Evolutionary conservation across 1,140 invertebrate species (phyloP), one percentile per base, ranked within the genome.

Genomic region (Euura lappo): DNA sequence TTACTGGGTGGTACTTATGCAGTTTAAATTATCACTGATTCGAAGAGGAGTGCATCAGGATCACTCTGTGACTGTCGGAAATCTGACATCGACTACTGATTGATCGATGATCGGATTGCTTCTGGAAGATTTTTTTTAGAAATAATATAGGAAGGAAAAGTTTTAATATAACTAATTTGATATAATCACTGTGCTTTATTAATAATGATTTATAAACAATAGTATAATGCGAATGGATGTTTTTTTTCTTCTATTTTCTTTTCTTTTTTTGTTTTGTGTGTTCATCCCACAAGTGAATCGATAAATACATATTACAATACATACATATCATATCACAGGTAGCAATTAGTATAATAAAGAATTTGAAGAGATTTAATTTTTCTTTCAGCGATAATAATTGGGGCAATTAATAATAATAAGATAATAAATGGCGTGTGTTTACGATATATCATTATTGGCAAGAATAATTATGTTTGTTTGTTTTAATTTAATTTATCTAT

Each of bases 1-100:
- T 2, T 93, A 93, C 79, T 81, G 92, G 71, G 91, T 93, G 11
- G 91, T 93, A 46, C 77, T 93, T 74, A 90, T 93, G 84, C 92
- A 92, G 80, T 92, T 93, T 75, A 91, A 91, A 75, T 80, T 91
- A 44, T 90, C 89, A 0, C 76, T 89, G 0, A 77, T 89, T 6
- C 76, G 88, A 47, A 68, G 44, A 68, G 47, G 28, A 28, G 28
- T 28, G 42, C 8, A n/a, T 1, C 28, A 28, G 28, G 42, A 6
- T n/a, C 51, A 8, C 10, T 3, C 51, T 3, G 5, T n/a, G 8
- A 60, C 51, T 8, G 13, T 60, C 3, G 10, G 3, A 8, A 60
- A 60, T n/a, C 13, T 60, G 1, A 60, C 51, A 3, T 8, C 51
- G 3, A 6, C 51, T 4, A 60, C 13, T 6, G 51, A 60, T n/a